phyloP scores from a whole-genome alignment of 1,140 invertebrate species.

The Oppia nitens region DNA sequence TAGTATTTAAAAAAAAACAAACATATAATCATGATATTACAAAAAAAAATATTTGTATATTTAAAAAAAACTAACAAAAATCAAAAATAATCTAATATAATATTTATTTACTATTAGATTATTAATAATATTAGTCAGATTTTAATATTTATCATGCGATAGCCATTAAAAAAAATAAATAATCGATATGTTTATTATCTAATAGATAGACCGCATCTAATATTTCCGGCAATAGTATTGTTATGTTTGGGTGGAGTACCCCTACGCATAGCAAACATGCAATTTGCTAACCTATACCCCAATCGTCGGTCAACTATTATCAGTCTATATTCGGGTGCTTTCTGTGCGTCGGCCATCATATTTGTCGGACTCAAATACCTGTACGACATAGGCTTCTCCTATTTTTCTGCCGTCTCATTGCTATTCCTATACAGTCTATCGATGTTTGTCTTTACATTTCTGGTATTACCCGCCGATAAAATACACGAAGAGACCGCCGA shows the following conservation, averaged over 20 bases:
- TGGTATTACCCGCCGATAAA: slow-evolving; percentile 17
- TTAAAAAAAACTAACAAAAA: too few species aligned
- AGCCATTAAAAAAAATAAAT: not conserved
- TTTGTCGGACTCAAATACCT: slow-evolving; percentile 22
- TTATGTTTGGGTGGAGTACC: slow-evolving; percentile 22
- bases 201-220: slow-evolving; percentile 15
- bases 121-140: not conserved
- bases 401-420: slow-evolving; percentile 17
- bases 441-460: slow-evolving; percentile 21
- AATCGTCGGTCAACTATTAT: slow-evolving; percentile 20
- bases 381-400: slow-evolving; percentile 18
- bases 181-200: too few species aligned
- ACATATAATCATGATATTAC: too few species aligned
- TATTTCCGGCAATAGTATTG: slow-evolving; percentile 20
- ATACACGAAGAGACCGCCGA: slow-evolving; percentile 2
- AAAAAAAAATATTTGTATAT: too few species aligned
- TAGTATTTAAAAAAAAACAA: too few species aligned
- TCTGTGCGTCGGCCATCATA: slow-evolving; percentile 20
- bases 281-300: slow-evolving; percentile 22
- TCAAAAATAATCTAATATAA: too few species aligned
- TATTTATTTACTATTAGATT: not conserved
- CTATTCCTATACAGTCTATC: slow-evolving; percentile 17
- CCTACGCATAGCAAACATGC: slow-evolving; percentile 22
- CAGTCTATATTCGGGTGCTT: slow-evolving; percentile 21
- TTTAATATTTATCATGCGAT: not conserved